A percentile compares a stretch with the other conserved stretches of the same genome.
Evolutionary conservation across 2,113 vertebrate genomes (phyloP).

Genomic region (Erythrocebus patas): DNA sequence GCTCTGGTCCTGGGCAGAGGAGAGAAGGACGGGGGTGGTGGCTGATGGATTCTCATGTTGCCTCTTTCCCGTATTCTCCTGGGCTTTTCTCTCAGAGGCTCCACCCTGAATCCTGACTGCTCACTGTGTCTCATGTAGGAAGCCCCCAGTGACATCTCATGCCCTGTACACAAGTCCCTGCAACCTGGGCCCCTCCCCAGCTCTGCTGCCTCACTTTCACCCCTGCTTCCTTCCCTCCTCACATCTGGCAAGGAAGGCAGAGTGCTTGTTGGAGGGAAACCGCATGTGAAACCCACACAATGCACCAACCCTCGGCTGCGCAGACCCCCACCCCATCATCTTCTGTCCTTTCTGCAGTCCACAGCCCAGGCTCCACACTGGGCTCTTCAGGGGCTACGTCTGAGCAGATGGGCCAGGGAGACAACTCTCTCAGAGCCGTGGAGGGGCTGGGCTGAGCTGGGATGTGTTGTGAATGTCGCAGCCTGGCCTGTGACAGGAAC

Average conservation of each 20-base stretch:
- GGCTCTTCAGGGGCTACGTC: conserved; percentile 36
- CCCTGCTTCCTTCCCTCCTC: neutral
- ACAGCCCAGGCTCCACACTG: neutral
- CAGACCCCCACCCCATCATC: neutral
- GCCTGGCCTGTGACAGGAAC: conserved; percentile 13
- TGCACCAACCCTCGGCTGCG: neutral
- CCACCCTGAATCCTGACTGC: neutral
- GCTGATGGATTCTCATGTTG: too few species aligned
- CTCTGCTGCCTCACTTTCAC: neutral
- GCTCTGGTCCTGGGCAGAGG: neutral
- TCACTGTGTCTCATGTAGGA: neutral
- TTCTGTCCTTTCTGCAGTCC: neutral
- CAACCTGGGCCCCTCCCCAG: neutral
- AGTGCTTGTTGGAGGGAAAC: neutral
- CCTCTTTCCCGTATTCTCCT: rapidly evolving
- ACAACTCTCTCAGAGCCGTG: neutral
- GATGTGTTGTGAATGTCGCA: conserved; percentile 56
- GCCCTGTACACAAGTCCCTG: neutral
- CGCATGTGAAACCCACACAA: neutral
- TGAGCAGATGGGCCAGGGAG: neutral
- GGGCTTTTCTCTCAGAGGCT: neutral
- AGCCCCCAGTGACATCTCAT: neutral
- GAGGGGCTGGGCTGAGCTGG: conserved; percentile 36
- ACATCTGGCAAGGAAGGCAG: conserved; percentile 43
- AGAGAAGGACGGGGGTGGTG: neutral